phyloP scores from a whole-genome alignment of 1,140 invertebrate species.

The Scaptomyza graminum region DNA sequence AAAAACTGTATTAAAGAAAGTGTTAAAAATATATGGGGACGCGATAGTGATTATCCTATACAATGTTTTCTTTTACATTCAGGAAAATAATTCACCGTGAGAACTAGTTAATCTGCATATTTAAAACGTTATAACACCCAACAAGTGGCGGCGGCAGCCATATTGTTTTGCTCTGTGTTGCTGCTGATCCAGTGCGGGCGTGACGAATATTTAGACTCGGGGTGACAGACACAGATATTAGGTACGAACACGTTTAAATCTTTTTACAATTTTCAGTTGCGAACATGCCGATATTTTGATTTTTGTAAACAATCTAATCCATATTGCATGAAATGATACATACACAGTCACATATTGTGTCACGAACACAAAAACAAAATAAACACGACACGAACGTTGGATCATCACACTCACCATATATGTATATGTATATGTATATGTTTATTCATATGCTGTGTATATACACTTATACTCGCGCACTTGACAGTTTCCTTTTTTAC shows the following conservation, averaged over 20 bases:
- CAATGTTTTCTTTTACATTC: slow-evolving; percentile 11
- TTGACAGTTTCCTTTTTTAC: slow-evolving; percentile 43
- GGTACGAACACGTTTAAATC: slow-evolving; percentile 11
- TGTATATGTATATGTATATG: slow-evolving; percentile 33
- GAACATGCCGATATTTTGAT: neutral
- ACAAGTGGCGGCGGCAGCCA: slow-evolving; percentile 73
- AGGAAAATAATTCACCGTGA: slow-evolving; percentile 11
- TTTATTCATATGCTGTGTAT: slow-evolving; percentile 41
- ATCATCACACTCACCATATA: slow-evolving; percentile 53
- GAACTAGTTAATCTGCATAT: slow-evolving; percentile 24
- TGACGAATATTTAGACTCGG: slow-evolving; percentile 43
- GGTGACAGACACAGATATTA: slow-evolving; percentile 10
- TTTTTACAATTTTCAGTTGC: slow-evolving; percentile 8
- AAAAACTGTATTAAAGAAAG: neutral
- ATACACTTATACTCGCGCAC: slow-evolving; percentile 44
- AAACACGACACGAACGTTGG: slow-evolving; percentile 49
- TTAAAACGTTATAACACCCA: slow-evolving; percentile 60
- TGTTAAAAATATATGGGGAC: slow-evolving; percentile 8
- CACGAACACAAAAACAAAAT: slow-evolving; percentile 34
- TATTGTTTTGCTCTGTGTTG: slow-evolving; percentile 61
- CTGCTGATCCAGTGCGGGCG: slow-evolving; percentile 48
- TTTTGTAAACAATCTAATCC: neutral
- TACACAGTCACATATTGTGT: slow-evolving; percentile 24
- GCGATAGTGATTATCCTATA: neutral
- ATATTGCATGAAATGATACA: slow-evolving; percentile 12